Evolutionary conservation across 2,797 vertebrate species (phyloP), one percentile per base, ranked within the genome.

Genomic region (Danio kyathit): DNA sequence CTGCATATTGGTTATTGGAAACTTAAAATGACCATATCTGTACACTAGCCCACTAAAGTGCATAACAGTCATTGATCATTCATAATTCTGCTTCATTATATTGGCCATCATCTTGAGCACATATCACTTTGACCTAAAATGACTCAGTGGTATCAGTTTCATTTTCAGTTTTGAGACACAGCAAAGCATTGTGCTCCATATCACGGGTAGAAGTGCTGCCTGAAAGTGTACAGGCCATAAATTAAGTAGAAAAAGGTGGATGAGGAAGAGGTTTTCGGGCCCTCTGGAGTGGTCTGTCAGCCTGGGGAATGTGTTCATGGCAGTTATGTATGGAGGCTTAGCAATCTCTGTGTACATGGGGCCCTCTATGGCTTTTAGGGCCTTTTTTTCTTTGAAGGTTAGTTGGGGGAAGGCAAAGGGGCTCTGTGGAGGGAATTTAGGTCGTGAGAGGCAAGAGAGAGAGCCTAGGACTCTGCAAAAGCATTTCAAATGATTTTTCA

Each of bases 251-350:
- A 66, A 46, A 49, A 38, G 64, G 44, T 78, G 64, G 64, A 14
- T 14, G 6, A 29, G 72, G 64, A 74, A 2, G 61, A 29, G 66
- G 51, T 79, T 43, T 82, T 49, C 6, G 82, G 78, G 41, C 61
- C 83, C 51, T 82, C 78, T 82, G 81, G 73, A 84, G 79, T 82
- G 56, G 69, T 43, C 17, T 80, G 76, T 85, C 59, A 54, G 83
- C 49, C 82, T 87, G 83, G 73, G 86, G 81, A 86, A 85, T 85
- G 84, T 88, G 85, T 92, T 89, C 84, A 86, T 59, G 63, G 49
- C 60, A 48, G 85, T 84, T 83, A 82, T 81, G 74, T 81, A 88
- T 81, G 82, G 75, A 66, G 49, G 74, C 79, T 82, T 75, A 64
- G 79, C 74, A 57, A 64, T 72, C 83, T 57, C 59, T 44, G 73